Evolutionary conservation across 1,140 invertebrate species (phyloP).

Genomic region (Hirudo medicinalis): DNA sequence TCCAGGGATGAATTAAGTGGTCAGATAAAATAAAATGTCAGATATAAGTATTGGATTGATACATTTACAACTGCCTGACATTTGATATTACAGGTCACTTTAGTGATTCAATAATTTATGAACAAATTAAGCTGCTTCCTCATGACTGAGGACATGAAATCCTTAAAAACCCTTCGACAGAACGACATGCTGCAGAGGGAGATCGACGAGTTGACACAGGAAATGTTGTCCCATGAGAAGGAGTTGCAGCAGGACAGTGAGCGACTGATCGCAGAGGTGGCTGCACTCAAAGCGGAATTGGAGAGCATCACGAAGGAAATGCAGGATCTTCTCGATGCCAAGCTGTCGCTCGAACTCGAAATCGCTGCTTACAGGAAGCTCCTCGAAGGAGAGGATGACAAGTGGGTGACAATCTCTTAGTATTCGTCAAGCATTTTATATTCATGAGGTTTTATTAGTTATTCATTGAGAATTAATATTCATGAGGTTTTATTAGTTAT

Average conservation of each 20-base stretch:
- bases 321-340: constrained; percentile 12
- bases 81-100: too few relatives aligned
- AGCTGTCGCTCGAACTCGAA: constrained; percentile 17
- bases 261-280: constrained; percentile 32
- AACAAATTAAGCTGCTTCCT: too few relatives aligned
- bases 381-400: constrained; percentile 19
- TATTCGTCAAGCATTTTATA: neutral
- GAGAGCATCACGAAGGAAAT: constrained; percentile 13
- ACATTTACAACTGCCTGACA: too few relatives aligned
- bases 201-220: constrained; percentile 34
- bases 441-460: neutral
- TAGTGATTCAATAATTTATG: too few relatives aligned
- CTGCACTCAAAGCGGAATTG: constrained; percentile 27
- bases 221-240: constrained; percentile 31
- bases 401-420: constrained; percentile 33
- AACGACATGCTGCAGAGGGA: constrained; percentile 35
- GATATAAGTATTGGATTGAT: too few relatives aligned
- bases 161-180: constrained; percentile 21
- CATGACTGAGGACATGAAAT: too few relatives aligned
- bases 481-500: constrained; percentile 1
- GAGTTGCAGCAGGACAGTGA: constrained; percentile 22
- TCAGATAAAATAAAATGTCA: too few relatives aligned
- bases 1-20: too few relatives aligned
- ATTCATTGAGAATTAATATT: neutral
- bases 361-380: constrained; percentile 22